Evolutionary conservation across 2,113 vertebrate genomes (phyloP), one percentile per base, ranked within the genome.

Genomic region (Glaucidium brasilianum): DNA sequence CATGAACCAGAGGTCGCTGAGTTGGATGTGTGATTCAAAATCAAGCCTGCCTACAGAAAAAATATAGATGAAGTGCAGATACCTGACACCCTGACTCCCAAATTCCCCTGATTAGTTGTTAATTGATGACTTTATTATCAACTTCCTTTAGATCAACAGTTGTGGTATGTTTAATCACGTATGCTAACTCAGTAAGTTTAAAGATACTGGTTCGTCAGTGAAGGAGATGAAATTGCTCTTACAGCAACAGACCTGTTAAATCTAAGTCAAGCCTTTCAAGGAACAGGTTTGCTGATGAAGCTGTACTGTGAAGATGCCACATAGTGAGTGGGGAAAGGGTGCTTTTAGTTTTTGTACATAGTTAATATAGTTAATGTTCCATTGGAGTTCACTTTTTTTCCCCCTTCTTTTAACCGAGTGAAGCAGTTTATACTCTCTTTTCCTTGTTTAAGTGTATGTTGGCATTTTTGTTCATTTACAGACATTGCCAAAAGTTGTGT

Each of bases 401-500:
- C 50, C 26, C 16, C 5, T 60, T 75, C 83, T 91, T 39, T 39
- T 15, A 63, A 49, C 1, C 1, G 5, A 55, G 15, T 58, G 30
- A 58, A 60, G 15, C 43, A 74, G 43, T 78, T 94, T 59, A 26
- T 89, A 34, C 29, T 62, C 25, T 69, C 32, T 59, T 78, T 60
- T 84, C 50, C 67, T 77, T 76, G 19, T 77, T 86, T 53, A 91
- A 66, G 37, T 71, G 15, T 59, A 39, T 59, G 37, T 52, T 91
- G 76, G 32, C 11, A 0, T 30, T 96, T 92, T 92, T 89, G 34
- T 81, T 96, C 56, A 39, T 78, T 87, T 91, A 58, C 39, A 78
- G 74, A 41, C 63, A 6, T 63, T 96, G 95, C 90, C 90, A 91
- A 68, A 86, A 96, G 34, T 64, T 75, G 22, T 72, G 21, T 87